These are phyloP conservation scores for Latheticus oryzae DNA, from an alignment of 2,888 invertebrate genomes.

Conservation along the genomic window DNA sequence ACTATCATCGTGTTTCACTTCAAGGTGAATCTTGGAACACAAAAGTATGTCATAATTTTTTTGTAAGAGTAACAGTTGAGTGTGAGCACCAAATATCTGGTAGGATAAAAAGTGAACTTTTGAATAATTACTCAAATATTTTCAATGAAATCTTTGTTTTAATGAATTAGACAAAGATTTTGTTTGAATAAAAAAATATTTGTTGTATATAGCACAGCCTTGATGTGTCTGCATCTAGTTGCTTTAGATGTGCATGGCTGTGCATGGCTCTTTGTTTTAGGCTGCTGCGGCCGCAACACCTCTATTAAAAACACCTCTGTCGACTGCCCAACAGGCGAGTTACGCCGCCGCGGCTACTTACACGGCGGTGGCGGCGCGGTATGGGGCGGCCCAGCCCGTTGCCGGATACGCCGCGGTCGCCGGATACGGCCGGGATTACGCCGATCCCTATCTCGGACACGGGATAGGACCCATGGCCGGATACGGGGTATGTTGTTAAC, in stretches of 20 bases:
- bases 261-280: slow-evolving; percentile 66
- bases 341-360: slow-evolving; percentile 88
- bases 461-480: slow-evolving; percentile 97
- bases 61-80: no score
- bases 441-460: slow-evolving; percentile 95
- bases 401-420: slow-evolving; percentile 80
- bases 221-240: slow-evolving; percentile 51
- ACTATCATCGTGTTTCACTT: no score
- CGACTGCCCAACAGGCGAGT: slow-evolving; percentile 86
- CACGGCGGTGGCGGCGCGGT: slow-evolving; percentile 86
- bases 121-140: no score
- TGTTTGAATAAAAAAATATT: no score
- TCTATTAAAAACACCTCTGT: slow-evolving; percentile 85
- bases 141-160: no score
- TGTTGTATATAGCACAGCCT: slow-evolving; percentile 49
- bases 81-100: no score
- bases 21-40: no score
- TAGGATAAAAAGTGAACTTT: no score
- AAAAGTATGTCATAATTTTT: no score
- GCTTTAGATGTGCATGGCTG: slow-evolving; percentile 64
- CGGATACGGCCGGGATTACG: slow-evolving; percentile 89
- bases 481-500: slow-evolving; percentile 84
- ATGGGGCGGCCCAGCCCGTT: slow-evolving; percentile 81
- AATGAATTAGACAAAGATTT: no score
- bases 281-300: slow-evolving; percentile 77